Base-by-base conservation (phyloP, 1,140 invertebrate genomes). In the Ylistrum balloti region DNA sequence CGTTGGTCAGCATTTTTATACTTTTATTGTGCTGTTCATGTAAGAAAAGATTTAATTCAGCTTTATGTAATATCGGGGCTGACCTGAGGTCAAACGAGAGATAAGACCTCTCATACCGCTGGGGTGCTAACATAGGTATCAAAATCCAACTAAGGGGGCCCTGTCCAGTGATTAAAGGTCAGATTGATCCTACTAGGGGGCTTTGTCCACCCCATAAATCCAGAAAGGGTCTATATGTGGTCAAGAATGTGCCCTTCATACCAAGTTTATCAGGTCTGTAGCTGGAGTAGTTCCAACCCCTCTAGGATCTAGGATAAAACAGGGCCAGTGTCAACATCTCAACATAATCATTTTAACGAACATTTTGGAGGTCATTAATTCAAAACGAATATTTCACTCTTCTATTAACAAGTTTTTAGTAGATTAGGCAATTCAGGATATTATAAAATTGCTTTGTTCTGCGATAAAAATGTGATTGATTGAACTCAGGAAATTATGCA, bases 21-120 rank as follows among this genome's bases (percentile, higher is more conserved):
- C 56, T 74, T 74, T 28, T 28, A 74, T 74, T 74, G 56, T 74
- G 56, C 56, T 28, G 56, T 74, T 74, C 56, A 74, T 74, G 56
- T 11, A 74, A 74, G 56, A 74, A 28, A 74, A 74, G 9, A 74
- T 28, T 74, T 74, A 17, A 74, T 74, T 11, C 15, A 28, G 56
- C 5, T n/a, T 74, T 3, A 5, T 28, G n/a, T 74, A 28, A 74
- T n/a, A 74, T 1, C 41, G 10, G 28, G n/a, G 56, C 56, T 74
- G 56, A 74, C 56, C 56, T 7, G 0, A 28, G 56, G 45, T 56
- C 22, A 56, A 22, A 74, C 9, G 56, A 74, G n/a, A 74, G 56
- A 74, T 74, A 74, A 74, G 28, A 74, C 56, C 56, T 3, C 22
- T 74, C 22, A 22, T 74, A 45, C 41, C 17, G 1, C 41, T 45